These are phyloP conservation scores for Actinemys pallida DNA, from an alignment of 2,113 vertebrate species.

Conservation along the genomic window DNA sequence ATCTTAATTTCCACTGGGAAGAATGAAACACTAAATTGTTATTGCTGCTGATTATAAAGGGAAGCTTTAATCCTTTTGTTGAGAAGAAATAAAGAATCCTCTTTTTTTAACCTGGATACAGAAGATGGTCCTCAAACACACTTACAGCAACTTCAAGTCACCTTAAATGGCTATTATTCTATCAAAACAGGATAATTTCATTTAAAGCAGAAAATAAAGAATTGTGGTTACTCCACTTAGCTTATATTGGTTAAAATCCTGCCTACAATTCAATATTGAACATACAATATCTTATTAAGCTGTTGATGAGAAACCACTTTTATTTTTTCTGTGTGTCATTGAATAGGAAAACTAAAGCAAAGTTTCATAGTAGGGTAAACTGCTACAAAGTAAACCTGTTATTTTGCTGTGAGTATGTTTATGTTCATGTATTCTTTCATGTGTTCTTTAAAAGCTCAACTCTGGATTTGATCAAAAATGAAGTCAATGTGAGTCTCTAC, in stretches of 20 bases:
- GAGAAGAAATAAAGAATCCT: slow-evolving; percentile 13
- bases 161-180: slow-evolving; percentile 48
- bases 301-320: slow-evolving; percentile 69
- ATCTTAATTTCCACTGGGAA: slow-evolving; percentile 38
- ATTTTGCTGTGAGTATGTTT: slow-evolving; percentile 54
- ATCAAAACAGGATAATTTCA: slow-evolving; percentile 45
- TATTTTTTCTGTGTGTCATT: slow-evolving; percentile 48
- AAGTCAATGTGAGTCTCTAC: slow-evolving; percentile 30
- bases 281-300: slow-evolving; percentile 51
- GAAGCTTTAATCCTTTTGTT: slow-evolving; percentile 58
- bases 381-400: slow-evolving; percentile 65
- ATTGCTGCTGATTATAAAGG: slow-evolving; percentile 49
- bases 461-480: slow-evolving; percentile 18
- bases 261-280: slow-evolving; percentile 31
- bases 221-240: slow-evolving; percentile 57
- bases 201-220: slow-evolving; percentile 70
- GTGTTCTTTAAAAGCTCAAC: slow-evolving; percentile 51
- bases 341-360: slow-evolving; percentile 62
- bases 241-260: slow-evolving; percentile 60
- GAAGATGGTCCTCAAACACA: slow-evolving; percentile 42
- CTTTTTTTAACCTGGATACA: slow-evolving; percentile 56
- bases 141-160: slow-evolving; percentile 48
- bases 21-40: slow-evolving; percentile 57
- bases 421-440: slow-evolving; percentile 30
- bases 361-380: slow-evolving; percentile 66